Percentiles rank a stretch among this genome's conserved stretches.
Conservation (phyloP, 64 coral and sea anemone genomes). For the Stichodactyla mertensii region DNA sequence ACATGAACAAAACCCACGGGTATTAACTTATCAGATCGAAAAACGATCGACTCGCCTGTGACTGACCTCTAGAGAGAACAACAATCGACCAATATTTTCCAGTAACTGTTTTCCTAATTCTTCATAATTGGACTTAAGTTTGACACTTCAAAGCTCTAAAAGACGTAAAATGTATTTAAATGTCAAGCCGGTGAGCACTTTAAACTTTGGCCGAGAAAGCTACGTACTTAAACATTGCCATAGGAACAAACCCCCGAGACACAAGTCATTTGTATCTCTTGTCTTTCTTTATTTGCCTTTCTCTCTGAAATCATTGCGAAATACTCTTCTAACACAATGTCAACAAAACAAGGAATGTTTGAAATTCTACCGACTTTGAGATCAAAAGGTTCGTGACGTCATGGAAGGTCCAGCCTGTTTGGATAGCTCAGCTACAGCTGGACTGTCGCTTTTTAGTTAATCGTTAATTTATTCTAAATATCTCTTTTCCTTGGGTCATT, state of each 20-base stretch:
- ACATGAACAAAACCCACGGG: no score
- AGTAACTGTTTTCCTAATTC: no score
- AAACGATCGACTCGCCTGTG: no score
- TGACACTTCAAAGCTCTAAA: no score
- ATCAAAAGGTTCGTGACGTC: constrained; percentile 8
- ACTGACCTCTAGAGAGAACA: no score
- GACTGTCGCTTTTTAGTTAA: constrained; percentile 41
- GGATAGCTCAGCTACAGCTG: constrained; percentile 29
- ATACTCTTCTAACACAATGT: constrained; percentile 13
- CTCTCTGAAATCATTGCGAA: constrained; percentile 11
- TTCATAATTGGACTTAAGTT: no score
- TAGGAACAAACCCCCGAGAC: background rate
- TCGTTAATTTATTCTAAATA: constrained; percentile 96
- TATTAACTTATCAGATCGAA: no score
- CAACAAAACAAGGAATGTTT: constrained; percentile 1
- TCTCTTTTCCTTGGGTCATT: constrained; percentile 31
- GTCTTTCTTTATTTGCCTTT: background rate
- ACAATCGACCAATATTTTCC: no score
- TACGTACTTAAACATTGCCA: background rate
- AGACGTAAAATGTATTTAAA: no score
- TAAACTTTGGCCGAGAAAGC: no score
- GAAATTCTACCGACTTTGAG: background rate
- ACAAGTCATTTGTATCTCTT: background rate
- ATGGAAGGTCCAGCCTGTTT: background rate
- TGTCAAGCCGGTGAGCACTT: no score